Conservation (phyloP, 1,140 invertebrate genomes). For the Drosophila parvula region DNA sequence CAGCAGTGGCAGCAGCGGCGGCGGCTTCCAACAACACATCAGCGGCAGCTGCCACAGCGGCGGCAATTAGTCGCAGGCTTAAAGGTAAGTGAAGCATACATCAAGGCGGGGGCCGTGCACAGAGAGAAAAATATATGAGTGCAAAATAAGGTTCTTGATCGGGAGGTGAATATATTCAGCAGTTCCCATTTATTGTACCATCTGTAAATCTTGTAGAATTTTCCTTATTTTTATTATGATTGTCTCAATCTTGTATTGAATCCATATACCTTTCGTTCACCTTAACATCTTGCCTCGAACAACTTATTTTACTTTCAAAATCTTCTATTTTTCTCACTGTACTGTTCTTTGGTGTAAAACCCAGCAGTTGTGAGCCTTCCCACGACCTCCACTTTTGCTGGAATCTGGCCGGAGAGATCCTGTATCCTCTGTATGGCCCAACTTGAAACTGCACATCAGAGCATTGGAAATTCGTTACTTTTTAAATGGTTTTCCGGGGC, state of each 20-base stretch:
- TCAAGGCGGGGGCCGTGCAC: constrained; percentile 18
- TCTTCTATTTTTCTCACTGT: no score
- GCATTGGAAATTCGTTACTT: constrained; percentile 37
- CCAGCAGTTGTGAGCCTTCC: constrained; percentile 52
- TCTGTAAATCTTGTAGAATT: no score
- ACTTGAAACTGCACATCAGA: constrained; percentile 30
- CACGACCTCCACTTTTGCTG: constrained; percentile 6
- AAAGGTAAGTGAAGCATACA: constrained; percentile 57
- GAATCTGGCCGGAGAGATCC: constrained; percentile 10
- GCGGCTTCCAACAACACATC: constrained; percentile 39
- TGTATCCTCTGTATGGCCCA: neutral
- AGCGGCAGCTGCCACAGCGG: constrained; percentile 61
- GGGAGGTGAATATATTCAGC: neutral
- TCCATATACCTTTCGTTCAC: no score
- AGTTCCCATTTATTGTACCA: neutral
- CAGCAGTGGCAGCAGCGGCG: constrained; percentile 46
- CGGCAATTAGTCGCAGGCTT: constrained; percentile 77
- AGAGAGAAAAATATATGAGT: constrained; percentile 27
- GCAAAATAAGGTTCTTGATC: constrained; percentile 10
- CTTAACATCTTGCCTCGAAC: neutral
- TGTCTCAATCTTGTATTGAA: neutral
- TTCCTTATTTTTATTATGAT: no score
- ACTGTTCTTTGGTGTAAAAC: constrained; percentile 61
- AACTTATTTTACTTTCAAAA: neutral
- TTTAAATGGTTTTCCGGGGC: constrained; percentile 23